Evolutionary conservation across 2,113 vertebrate species (phyloP), one percentile per base, ranked within the genome.

Genomic region (Misgurnus mizolepis): DNA sequence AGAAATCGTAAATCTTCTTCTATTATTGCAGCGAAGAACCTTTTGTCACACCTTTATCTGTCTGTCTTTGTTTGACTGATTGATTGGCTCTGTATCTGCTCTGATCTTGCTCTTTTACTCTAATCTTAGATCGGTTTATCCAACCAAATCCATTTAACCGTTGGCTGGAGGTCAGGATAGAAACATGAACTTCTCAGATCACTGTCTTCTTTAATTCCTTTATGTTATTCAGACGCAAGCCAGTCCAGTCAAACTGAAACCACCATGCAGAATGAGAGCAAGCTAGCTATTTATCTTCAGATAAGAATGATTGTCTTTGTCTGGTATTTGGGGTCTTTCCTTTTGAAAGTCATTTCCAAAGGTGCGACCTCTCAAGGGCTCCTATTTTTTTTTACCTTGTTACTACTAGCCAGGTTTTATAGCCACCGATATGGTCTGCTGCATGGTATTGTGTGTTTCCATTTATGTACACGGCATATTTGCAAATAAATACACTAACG

Each of bases 341-440:
- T n/a, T 53, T 70, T 79, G 27, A 56, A n/a, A 61, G 43, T 41
- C 12, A 11, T 27, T 79, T 58, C 43, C 14, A 22, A 72, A 41
- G 61, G 27, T 43, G 22, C 74, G 76, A 79, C 62, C 81, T 47
- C 45, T 40, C 11, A 18, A 22, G 17, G 17, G 50, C 45, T 79
- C 62, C 43, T 58, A 61, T 61, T 60, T 22, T 45, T 0, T 27
- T 45, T 39, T 43, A 40, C n/a, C 67, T 67, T 60, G 41, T 79
- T 74, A 79, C 67, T n/a, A 27, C 62, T 61, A 78, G 56, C 43
- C 56, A 43, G 55, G 71, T 45, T 74, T 61, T 74, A 45, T 74
- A 73, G 53, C 55, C 10, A 11, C 39, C 70, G 18, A 22, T 43
- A 18, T 58, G 40, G 11, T 45, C 27, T 61, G 18, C 70, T 58